phyloP scores from a whole-genome alignment of 2,888 invertebrate genomes.

The Vannuccia rotundouncinata region DNA sequence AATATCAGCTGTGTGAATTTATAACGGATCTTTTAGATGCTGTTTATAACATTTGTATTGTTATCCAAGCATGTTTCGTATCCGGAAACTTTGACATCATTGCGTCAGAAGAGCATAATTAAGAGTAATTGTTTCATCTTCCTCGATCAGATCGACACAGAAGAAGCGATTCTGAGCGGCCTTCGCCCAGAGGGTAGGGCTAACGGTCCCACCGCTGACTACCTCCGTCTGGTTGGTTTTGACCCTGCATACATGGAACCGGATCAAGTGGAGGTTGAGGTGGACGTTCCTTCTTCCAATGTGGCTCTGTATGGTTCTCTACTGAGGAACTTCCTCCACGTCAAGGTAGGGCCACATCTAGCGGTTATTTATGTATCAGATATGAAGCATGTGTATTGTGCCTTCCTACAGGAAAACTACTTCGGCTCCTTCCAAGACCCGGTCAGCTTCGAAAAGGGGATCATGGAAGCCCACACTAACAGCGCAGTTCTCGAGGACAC shows the following conservation, averaged over 20 bases:
- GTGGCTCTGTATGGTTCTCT: slow-evolving; percentile 83
- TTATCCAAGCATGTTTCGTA: not conserved
- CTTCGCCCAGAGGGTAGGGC: slow-evolving; percentile 33
- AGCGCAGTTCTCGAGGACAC: slow-evolving; percentile 40
- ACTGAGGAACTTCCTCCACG: slow-evolving; percentile 76
- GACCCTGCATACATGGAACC: slow-evolving; percentile 77
- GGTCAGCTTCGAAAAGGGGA: slow-evolving; percentile 62
- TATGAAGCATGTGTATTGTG: too few relatives aligned
- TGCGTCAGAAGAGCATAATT: not conserved
- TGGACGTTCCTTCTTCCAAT: slow-evolving; percentile 88
- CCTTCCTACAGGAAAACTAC: slow-evolving; percentile 80
- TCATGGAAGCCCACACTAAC: slow-evolving; percentile 41
- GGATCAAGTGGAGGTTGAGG: slow-evolving; percentile 80
- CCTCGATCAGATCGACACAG: not conserved
- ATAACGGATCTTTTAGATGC: too few relatives aligned
- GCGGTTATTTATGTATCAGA: too few relatives aligned
- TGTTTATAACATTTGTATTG: not conserved
- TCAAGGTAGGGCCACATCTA: slow-evolving; percentile 62
- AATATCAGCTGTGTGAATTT: too few relatives aligned
- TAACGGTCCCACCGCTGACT: slow-evolving; percentile 32
- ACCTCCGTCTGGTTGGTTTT: slow-evolving; percentile 61
- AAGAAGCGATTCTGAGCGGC: slow-evolving; percentile 31
- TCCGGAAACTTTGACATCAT: not conserved
- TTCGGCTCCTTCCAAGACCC: slow-evolving; percentile 92
- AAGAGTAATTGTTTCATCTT: too few relatives aligned